Evolutionary conservation across 2,797 vertebrate species (phyloP).

Genomic region (Lepilemur septentrionalis): DNA sequence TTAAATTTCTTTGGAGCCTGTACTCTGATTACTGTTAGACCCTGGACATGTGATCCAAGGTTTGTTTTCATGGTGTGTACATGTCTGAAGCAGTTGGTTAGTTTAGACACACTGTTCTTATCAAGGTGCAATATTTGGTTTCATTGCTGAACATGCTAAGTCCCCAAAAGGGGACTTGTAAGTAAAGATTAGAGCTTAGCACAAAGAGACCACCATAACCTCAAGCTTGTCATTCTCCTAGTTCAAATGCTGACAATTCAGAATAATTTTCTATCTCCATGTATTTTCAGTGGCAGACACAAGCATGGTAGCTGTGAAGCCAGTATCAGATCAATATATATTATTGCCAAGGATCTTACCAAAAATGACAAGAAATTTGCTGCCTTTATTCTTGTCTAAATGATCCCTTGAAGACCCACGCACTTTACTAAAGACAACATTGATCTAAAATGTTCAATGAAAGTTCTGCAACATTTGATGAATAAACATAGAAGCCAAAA

Average conservation of each 20-base stretch:
- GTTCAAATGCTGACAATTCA: neutral
- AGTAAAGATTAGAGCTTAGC: neutral
- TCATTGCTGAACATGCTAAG: neutral
- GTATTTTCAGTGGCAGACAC: neutral
- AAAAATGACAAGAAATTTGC: neutral
- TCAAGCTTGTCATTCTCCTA: neutral
- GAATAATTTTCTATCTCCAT: neutral
- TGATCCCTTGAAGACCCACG: neutral
- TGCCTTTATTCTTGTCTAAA: accelerated
- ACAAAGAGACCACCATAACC: accelerated
- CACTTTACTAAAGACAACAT: neutral
- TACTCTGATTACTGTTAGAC: neutral
- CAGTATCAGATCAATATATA: neutral
- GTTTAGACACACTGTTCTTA: neutral
- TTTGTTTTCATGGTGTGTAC: neutral
- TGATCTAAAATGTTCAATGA: neutral
- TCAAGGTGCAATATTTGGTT: neutral
- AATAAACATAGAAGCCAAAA: neutral
- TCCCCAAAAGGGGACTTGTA: neutral
- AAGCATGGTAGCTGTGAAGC: neutral
- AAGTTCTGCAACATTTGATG: neutral
- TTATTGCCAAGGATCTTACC: neutral
- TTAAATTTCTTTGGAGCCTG: neutral
- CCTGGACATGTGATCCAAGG: neutral
- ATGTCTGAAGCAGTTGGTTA: neutral